These are phyloP conservation scores for Cladorhizidae sp. DNA, from an alignment of 37 sponge, comb jelly and placozoan genomes.

Conservation along the genomic window DNA sequence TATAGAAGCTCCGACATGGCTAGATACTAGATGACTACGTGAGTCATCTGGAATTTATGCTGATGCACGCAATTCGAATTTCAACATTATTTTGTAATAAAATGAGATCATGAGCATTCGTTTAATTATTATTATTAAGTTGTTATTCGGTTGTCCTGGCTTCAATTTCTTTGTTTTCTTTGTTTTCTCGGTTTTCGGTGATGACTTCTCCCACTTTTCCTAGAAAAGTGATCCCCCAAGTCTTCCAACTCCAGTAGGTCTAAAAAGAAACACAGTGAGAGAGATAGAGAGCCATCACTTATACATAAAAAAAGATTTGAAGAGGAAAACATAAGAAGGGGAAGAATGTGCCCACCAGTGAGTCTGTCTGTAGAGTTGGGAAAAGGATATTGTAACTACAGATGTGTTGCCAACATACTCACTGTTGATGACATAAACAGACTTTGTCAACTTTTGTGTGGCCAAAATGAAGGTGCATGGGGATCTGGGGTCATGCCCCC, in stretches of 20 bases:
- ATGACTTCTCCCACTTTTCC: slow-evolving; percentile 49
- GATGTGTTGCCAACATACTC: too few species aligned
- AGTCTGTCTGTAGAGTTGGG: too few species aligned
- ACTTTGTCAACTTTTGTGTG: too few species aligned
- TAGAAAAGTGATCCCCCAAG: slow-evolving; percentile 59
- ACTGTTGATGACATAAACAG: too few species aligned
- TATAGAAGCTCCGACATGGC: background rate
- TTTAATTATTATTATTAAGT: background rate
- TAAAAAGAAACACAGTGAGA: background rate
- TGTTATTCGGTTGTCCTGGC: background rate
- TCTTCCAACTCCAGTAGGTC: slow-evolving; percentile 81
- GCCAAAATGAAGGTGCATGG: too few species aligned
- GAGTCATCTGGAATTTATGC: background rate
- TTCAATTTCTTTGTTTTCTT: background rate
- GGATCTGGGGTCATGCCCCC: too few species aligned
- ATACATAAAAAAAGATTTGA: background rate
- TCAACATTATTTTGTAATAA: background rate
- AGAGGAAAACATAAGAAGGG: background rate
- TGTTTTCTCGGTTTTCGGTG: slow-evolving; percentile 2
- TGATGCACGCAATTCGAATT: background rate
- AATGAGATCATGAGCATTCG: background rate
- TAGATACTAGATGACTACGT: background rate
- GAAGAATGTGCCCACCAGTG: too few species aligned
- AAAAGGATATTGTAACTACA: too few species aligned
- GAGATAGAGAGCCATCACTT: background rate